phyloP scores from a whole-genome alignment of 2,888 invertebrate species.

The Ectobius pallidus region DNA sequence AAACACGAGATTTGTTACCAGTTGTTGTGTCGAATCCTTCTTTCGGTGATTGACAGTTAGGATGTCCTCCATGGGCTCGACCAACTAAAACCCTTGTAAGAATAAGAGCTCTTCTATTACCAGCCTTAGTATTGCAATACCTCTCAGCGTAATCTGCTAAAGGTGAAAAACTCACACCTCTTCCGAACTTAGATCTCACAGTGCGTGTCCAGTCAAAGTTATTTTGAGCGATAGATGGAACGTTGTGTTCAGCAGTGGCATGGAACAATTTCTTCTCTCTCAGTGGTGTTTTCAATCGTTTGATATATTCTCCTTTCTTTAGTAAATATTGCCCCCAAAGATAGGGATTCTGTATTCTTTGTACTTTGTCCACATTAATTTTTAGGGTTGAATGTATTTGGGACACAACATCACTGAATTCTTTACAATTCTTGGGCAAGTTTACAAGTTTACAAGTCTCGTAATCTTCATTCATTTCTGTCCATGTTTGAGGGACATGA shows the following conservation, averaged over 20 bases:
- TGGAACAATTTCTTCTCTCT: too few relatives aligned
- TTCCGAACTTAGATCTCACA: conserved; percentile 27
- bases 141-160: conserved; percentile 40
- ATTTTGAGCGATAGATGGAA: conserved; percentile 25
- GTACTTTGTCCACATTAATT: too few relatives aligned
- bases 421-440: too few relatives aligned
- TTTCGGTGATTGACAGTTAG: not conserved
- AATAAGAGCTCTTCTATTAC: not conserved
- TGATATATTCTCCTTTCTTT: conserved; percentile 41
- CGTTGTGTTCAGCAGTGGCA: conserved; percentile 37
- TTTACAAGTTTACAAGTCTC: too few relatives aligned
- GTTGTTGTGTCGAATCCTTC: conserved; percentile 21
- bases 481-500: too few relatives aligned
- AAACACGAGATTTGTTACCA: not conserved
- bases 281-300: too few relatives aligned
- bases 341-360: too few relatives aligned
- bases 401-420: too few relatives aligned
- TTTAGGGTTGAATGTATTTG: too few relatives aligned
- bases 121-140: conserved; percentile 33
- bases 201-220: conserved; percentile 42
- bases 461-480: too few relatives aligned
- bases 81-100: conserved; percentile 28
- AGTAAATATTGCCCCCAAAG: conserved; percentile 32
- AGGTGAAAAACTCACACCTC: conserved; percentile 42
- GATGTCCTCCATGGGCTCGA: not conserved